Evolutionary conservation across 2,888 invertebrate genomes (phyloP).

Genomic region (Dysmachus trigonus): DNA sequence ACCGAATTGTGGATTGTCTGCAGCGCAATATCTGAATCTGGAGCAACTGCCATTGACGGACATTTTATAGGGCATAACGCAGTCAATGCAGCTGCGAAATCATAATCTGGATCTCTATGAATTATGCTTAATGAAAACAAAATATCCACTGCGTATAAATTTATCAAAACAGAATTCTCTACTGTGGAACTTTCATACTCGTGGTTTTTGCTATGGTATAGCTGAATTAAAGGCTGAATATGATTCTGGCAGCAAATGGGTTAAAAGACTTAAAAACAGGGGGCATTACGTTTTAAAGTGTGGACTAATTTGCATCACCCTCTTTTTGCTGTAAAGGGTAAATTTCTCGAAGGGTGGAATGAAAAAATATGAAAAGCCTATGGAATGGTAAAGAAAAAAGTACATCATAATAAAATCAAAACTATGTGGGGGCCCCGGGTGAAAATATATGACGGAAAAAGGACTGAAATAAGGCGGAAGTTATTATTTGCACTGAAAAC

Average conservation of each 20-base stretch:
- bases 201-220: neutral
- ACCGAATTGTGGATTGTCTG: neutral
- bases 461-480: too few species aligned
- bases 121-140: neutral
- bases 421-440: neutral
- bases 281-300: neutral
- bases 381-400: neutral
- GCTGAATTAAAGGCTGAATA: neutral
- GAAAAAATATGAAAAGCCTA: neutral
- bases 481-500: too few species aligned
- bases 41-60: neutral
- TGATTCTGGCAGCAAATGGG: too few species aligned
- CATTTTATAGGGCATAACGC: neutral
- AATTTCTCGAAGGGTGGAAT: neutral
- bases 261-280: neutral
- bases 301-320: neutral
- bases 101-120: neutral
- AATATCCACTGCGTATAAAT: neutral
- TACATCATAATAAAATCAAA: neutral
- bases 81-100: neutral
- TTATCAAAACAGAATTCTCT: neutral
- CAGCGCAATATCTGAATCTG: neutral
- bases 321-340: neutral
- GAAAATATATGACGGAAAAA: too few species aligned
- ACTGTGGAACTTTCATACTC: too few species aligned